phyloP scores from a whole-genome alignment of 1,140 invertebrate genomes.

The Maconellicoccus hirsutus region DNA sequence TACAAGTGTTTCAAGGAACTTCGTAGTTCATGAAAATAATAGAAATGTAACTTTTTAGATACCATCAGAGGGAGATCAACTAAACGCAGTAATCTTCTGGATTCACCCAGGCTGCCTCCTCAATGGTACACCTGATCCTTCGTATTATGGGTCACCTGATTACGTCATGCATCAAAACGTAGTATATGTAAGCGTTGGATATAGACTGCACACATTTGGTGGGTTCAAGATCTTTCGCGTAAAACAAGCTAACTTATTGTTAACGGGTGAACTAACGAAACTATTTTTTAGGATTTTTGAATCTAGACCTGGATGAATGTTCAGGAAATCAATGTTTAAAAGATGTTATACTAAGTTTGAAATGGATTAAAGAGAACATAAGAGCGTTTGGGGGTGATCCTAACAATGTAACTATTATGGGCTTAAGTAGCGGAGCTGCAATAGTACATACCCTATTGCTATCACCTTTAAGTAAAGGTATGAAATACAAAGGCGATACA shows the following conservation, averaged over 20 bases:
- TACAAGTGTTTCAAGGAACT: too few relatives aligned
- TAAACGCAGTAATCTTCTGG: neutral
- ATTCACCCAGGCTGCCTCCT: constrained; percentile 11
- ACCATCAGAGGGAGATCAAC: too few relatives aligned
- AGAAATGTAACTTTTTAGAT: too few relatives aligned
- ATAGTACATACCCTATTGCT: constrained; percentile 88
- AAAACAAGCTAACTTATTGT: too few relatives aligned
- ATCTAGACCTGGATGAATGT: too few relatives aligned
- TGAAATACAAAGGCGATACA: too few relatives aligned
- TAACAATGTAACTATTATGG: constrained; percentile 80
- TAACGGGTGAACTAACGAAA: too few relatives aligned
- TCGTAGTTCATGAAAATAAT: too few relatives aligned
- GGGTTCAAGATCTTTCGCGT: too few relatives aligned
- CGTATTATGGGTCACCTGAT: neutral
- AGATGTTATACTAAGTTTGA: constrained; percentile 85
- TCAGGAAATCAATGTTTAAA: constrained; percentile 85
- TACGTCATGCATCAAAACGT: constrained; percentile 21
- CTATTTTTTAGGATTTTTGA: too few relatives aligned
- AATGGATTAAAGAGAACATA: constrained; percentile 91
- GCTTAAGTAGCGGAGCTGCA: constrained; percentile 87
- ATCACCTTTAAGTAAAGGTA: constrained; percentile 43
- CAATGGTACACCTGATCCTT: neutral
- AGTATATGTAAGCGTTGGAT: constrained; percentile 6
- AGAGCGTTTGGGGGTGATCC: constrained; percentile 82
- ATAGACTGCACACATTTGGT: constrained; percentile 13